Evolutionary conservation across 2,113 vertebrate genomes (phyloP).

Genomic region (Prinia subflava): DNA sequence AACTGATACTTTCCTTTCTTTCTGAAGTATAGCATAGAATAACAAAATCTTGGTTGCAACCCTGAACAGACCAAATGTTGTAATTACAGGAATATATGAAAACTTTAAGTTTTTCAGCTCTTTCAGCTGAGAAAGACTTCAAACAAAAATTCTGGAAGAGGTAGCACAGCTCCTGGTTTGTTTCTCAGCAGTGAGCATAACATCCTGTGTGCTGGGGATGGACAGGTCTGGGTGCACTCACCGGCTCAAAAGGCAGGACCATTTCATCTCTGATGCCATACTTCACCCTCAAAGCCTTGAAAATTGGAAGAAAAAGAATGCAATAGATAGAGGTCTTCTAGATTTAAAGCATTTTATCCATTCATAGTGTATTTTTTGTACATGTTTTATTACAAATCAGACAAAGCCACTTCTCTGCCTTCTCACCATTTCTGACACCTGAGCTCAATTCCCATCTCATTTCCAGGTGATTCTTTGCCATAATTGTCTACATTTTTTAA

Average conservation of each 20-base stretch:
- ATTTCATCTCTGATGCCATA: conserved; percentile 94
- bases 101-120: background rate
- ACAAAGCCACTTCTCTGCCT: background rate
- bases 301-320: background rate
- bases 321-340: background rate
- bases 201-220: background rate
- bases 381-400: background rate
- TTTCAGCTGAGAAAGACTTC: background rate
- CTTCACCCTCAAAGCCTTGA: conserved; percentile 87
- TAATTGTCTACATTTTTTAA: background rate
- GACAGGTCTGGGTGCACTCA: conserved; percentile 47
- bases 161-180: background rate
- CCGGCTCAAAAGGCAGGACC: conserved; percentile 94
- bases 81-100: background rate
- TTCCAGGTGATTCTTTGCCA: background rate
- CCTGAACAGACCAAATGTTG: background rate
- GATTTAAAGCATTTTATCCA: background rate
- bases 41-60: background rate
- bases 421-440: background rate
- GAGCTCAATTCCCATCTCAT: background rate
- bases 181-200: background rate
- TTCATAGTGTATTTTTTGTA: background rate
- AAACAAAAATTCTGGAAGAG: background rate
- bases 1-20: background rate
- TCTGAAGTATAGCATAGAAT: background rate